Evolutionary conservation across 2,888 invertebrate genomes (phyloP).

Genomic region (Pogonocherus hispidulus): DNA sequence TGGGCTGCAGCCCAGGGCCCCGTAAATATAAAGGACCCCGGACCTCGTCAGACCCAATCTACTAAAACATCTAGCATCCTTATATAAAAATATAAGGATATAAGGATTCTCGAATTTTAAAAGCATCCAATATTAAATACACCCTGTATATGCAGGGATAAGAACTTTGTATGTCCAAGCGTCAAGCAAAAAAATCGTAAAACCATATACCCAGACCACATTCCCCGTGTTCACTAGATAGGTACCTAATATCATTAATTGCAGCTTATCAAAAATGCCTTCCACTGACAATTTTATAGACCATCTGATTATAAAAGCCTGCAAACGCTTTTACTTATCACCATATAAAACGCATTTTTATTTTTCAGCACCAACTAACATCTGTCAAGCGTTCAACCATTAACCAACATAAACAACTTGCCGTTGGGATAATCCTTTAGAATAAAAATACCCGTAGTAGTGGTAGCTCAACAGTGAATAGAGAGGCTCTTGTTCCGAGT

Average conservation of each 20-base stretch:
- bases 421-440: conserved; percentile 15
- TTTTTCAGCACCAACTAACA: conserved; percentile 19
- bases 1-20: no score
- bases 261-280: conserved; percentile 2
- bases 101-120: no score
- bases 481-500: background rate
- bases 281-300: background rate
- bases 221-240: background rate
- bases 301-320: conserved; percentile 7
- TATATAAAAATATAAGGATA: no score
- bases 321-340: conserved; percentile 16
- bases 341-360: conserved; percentile 10
- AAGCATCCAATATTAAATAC: no score
- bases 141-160: no score
- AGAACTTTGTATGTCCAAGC: no score
- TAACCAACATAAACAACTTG: conserved; percentile 15
- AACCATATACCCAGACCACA: background rate
- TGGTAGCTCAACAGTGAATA: background rate
- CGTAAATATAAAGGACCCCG: no score
- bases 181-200: background rate
- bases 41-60: no score
- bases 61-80: no score
- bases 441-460: conserved; percentile 8
- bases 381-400: conserved; percentile 25
- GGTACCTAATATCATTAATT: background rate